Conservation (phyloP, 2,113 vertebrate species). For the Engystomops pustulosus region DNA sequence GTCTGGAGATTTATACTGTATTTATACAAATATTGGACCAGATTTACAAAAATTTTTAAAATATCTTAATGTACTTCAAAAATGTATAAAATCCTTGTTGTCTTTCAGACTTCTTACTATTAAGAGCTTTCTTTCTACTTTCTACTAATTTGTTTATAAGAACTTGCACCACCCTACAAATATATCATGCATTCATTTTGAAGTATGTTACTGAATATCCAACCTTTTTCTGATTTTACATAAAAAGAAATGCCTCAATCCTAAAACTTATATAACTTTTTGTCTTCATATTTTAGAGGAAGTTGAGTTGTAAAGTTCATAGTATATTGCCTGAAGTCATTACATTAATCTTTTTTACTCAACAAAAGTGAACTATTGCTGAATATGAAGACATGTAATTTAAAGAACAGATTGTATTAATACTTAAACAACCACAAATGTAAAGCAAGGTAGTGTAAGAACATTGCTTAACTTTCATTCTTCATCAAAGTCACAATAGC, state of each 20-base stretch:
- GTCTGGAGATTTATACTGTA: too few relatives aligned
- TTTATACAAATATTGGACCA: too few relatives aligned
- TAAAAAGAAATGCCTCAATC: not conserved
- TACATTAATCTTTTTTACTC: slow-evolving; percentile 16
- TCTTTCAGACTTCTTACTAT: too few relatives aligned
- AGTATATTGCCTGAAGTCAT: slow-evolving; percentile 12
- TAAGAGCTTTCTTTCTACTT: too few relatives aligned
- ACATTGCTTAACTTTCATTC: slow-evolving; percentile 53
- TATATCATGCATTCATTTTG: too few relatives aligned
- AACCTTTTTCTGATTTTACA: not conserved
- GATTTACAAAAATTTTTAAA: too few relatives aligned
- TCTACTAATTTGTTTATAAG: too few relatives aligned
- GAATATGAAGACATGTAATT: slow-evolving; percentile 10
- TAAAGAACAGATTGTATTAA: slow-evolving; percentile 14
- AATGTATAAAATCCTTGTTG: too few relatives aligned
- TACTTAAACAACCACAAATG: not conserved
- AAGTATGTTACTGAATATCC: not conserved
- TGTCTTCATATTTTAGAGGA: not conserved
- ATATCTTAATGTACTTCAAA: too few relatives aligned
- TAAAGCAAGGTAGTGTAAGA: not conserved
- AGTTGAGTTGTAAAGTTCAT: slow-evolving; percentile 24
- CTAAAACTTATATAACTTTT: not conserved
- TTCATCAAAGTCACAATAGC: slow-evolving; percentile 58
- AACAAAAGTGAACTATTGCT: slow-evolving; percentile 18
- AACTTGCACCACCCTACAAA: too few relatives aligned